Evolutionary conservation across 2,888 invertebrate species (phyloP).

Genomic region (Pyrochroa serraticornis): DNA sequence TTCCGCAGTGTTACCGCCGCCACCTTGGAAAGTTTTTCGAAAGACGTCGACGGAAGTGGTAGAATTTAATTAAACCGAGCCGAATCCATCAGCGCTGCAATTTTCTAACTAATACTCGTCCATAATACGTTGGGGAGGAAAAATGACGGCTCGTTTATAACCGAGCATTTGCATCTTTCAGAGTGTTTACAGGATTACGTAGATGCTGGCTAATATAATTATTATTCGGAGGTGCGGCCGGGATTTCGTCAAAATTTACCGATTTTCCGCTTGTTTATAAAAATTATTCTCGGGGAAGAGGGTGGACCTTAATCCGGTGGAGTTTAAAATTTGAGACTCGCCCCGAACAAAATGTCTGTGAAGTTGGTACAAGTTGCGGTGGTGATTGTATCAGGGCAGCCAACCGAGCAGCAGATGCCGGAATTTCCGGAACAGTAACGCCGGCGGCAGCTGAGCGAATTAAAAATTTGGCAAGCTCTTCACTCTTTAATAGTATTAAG

Average conservation of each 20-base stretch:
- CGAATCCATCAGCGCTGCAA: constrained; percentile 48
- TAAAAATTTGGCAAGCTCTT: constrained; percentile 35
- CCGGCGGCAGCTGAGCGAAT: constrained; percentile 34
- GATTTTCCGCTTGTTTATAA: neutral
- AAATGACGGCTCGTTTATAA: constrained; percentile 49
- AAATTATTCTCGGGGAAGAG: constrained; percentile 1
- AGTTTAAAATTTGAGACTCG: constrained; percentile 10
- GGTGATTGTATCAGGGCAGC: constrained; percentile 26
- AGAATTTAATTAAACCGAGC: constrained; percentile 50
- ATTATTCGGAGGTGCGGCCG: constrained; percentile 14
- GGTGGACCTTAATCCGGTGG: constrained; percentile 3
- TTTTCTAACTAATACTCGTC: constrained; percentile 48
- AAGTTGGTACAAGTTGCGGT: constrained; percentile 36
- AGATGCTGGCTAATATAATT: constrained; percentile 20
- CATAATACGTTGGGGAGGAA: constrained; percentile 43
- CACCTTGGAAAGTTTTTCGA: constrained; percentile 27
- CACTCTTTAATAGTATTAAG: constrained; percentile 24
- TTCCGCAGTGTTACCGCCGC: constrained; percentile 32
- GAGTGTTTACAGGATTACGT: constrained; percentile 27
- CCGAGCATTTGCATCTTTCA: constrained; percentile 46
- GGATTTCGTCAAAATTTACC: constrained; percentile 20
- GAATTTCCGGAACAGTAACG: constrained; percentile 35
- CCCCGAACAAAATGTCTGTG: constrained; percentile 17
- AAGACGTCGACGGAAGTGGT: constrained; percentile 38
- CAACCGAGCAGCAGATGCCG: constrained; percentile 35